phyloP scores from a whole-genome alignment of 2,888 invertebrate species.

The Lissonota sp. region DNA sequence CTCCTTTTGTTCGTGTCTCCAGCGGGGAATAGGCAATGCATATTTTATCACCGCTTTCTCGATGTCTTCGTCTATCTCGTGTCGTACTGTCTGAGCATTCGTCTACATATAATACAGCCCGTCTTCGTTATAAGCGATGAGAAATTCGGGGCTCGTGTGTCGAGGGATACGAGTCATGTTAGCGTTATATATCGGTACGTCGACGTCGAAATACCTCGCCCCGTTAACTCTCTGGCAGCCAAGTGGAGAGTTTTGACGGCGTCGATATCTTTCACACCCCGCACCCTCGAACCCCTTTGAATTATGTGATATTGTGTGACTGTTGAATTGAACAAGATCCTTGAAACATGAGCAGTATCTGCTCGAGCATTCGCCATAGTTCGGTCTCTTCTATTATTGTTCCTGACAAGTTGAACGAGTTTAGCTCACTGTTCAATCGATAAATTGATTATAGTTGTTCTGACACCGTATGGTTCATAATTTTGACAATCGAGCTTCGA shows the following conservation, averaged over 20 bases:
- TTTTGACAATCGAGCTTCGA: too few relatives aligned
- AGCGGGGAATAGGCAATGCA: slow-evolving; percentile 77
- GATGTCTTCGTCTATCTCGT: slow-evolving; percentile 64
- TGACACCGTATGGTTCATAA: too few relatives aligned
- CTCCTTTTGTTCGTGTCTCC: slow-evolving; percentile 73
- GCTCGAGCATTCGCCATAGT: slow-evolving; percentile 14
- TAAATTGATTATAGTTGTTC: not conserved
- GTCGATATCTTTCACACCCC: slow-evolving; percentile 20
- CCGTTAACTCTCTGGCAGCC: slow-evolving; percentile 12
- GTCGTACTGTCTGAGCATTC: slow-evolving; percentile 41
- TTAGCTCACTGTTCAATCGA: not conserved
- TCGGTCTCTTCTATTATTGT: slow-evolving; percentile 13
- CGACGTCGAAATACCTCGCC: slow-evolving; percentile 12
- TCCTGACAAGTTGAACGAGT: slow-evolving; percentile 13
- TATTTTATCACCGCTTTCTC: slow-evolving; percentile 77
- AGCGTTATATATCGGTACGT: not conserved
- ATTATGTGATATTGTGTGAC: slow-evolving; percentile 10
- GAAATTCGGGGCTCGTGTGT: slow-evolving; percentile 39
- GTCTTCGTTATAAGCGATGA: slow-evolving; percentile 40
- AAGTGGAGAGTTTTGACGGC: slow-evolving; percentile 22
- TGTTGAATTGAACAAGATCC: not conserved
- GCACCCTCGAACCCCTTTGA: not conserved
- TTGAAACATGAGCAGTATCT: slow-evolving; percentile 8
- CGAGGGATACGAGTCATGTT: slow-evolving; percentile 36
- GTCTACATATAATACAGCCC: slow-evolving; percentile 18